phyloP scores from a whole-genome alignment of 1,140 invertebrate species.

The Euborellia annulipes region DNA sequence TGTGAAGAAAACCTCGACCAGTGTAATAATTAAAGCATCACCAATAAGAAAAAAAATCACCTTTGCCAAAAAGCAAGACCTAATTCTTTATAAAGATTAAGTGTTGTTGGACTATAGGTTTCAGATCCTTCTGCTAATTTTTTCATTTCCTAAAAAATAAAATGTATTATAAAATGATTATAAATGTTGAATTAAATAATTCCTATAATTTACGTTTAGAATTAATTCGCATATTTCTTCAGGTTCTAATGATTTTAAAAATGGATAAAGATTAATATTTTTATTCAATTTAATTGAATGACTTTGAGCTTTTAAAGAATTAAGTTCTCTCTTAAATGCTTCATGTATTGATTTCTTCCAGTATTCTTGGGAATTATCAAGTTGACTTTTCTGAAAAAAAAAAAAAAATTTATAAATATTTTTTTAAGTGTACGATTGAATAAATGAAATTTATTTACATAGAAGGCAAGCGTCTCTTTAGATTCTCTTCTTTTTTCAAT shows the following conservation, averaged over 20 bases:
- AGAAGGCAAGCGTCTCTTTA: conserved; percentile 27
- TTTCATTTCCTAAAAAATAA: conserved; percentile 46
- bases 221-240: conserved; percentile 46
- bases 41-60: too few relatives aligned
- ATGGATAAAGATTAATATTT: conserved; percentile 51
- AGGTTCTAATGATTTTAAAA: conserved; percentile 45
- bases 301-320: conserved; percentile 35
- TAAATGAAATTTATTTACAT: conserved; percentile 28
- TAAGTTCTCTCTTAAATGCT: conserved; percentile 50
- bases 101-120: conserved; percentile 54
- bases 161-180: conserved; percentile 4
- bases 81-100: conserved; percentile 43
- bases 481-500: conserved; percentile 35
- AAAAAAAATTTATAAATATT: conserved; percentile 6
- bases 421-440: conserved; percentile 9
- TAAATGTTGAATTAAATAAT: conserved; percentile 5
- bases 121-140: conserved; percentile 58
- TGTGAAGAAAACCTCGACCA: too few relatives aligned
- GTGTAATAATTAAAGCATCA: too few relatives aligned
- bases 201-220: conserved; percentile 24
- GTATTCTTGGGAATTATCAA: conserved; percentile 39
- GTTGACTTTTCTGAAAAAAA: conserved; percentile 31
- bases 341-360: conserved; percentile 45
- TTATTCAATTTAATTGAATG: conserved; percentile 20
- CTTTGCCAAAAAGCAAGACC: too few relatives aligned